Conservation (phyloP, 2,888 invertebrate genomes). For the Hyles lineata region DNA sequence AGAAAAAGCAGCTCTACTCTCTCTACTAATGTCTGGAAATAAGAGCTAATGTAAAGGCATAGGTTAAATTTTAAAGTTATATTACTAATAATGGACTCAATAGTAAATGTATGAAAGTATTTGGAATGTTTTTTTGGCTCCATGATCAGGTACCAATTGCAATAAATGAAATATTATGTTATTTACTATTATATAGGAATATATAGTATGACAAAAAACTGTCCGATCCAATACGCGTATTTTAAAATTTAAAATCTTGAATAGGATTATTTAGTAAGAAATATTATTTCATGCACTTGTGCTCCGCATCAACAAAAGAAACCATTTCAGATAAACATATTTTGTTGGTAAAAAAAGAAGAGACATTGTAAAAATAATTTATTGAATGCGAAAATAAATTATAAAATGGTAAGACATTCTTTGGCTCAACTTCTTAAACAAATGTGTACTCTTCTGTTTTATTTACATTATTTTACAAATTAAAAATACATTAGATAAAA, state of each 20-base stretch:
- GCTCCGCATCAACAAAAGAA: no score
- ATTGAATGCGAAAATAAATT: conserved; percentile 1
- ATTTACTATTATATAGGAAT: no score
- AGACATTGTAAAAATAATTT: not conserved
- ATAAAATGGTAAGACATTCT: conserved; percentile 55
- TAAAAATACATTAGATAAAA: not conserved
- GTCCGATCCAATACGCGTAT: no score
- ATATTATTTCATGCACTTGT: no score
- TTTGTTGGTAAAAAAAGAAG: not conserved
- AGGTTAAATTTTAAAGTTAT: not conserved
- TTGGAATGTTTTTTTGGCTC: no score
- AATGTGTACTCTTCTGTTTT: conserved; percentile 22
- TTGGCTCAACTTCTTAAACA: conserved; percentile 50
- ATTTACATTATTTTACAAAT: conserved; percentile 4
- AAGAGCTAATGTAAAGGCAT: conserved; percentile 63
- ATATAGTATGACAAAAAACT: no score
- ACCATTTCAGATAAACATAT: no score
- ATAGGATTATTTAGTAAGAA: no score
- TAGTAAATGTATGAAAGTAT: no score
- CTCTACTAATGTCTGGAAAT: conserved; percentile 87
- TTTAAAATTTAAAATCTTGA: no score
- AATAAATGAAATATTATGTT: no score
- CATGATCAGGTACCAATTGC: no score
- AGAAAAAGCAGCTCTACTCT: conserved; percentile 94
- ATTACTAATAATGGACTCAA: not conserved